These are phyloP conservation scores for Axis porcinus DNA, from an alignment of 2,113 vertebrate species.

Conservation along the genomic window DNA sequence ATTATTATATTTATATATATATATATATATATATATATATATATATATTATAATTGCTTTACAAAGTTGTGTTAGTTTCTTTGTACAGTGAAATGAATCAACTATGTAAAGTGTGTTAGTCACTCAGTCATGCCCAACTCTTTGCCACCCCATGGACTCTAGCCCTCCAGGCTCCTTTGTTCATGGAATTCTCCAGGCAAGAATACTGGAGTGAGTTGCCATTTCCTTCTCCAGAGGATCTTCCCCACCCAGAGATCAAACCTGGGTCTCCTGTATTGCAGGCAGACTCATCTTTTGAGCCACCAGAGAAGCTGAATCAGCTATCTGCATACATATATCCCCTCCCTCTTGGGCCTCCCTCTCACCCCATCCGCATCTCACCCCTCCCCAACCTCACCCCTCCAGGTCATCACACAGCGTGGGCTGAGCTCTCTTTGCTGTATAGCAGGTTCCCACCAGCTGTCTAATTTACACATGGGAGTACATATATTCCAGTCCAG, in stretches of 20 bases:
- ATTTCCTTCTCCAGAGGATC: not conserved
- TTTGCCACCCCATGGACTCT: not conserved
- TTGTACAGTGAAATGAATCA: not conserved
- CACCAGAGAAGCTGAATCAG: not conserved
- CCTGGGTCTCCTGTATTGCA: not conserved
- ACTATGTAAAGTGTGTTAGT: not conserved
- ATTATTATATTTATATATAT: too few species aligned
- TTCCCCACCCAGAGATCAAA: not conserved
- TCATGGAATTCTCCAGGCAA: not conserved
- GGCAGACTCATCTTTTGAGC: not conserved
- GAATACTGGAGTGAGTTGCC: not conserved
- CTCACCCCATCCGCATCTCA: not conserved
- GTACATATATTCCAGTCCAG: not conserved
- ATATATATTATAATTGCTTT: too few species aligned
- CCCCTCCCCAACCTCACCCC: too few species aligned
- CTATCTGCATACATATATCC: not conserved
- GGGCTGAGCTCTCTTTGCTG: not conserved
- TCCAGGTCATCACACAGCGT: not conserved
- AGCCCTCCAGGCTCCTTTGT: not conserved
- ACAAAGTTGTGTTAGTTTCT: not conserved
- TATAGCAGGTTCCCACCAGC: not conserved
- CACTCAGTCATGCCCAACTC: not conserved
- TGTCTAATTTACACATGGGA: not conserved
- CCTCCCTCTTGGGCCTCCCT: not conserved
- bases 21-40: too few species aligned